Base-by-base conservation (phyloP, 2,888 invertebrate species). In the Mesochorus sp. region DNA sequence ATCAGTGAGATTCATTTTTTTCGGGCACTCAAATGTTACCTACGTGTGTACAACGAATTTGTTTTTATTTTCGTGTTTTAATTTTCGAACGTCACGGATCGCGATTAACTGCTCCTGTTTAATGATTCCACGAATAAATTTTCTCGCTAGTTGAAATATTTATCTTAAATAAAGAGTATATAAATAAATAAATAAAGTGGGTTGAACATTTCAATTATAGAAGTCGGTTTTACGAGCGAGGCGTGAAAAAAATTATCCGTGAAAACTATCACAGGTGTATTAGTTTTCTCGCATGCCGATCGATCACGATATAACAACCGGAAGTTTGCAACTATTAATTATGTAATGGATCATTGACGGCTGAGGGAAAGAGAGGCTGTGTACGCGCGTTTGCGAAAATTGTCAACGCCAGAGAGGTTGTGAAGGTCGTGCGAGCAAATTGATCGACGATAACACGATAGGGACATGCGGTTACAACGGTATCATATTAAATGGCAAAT, bases 291-390 rank as follows among this genome's bases (percentile, higher is more conserved):
- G 19, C 12, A 24, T 12, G 14, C 28, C 53, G 28, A 21, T 44
- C 72, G 62, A 55, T 64, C 31, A 53, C 12, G 51, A 39, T 59
- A 21, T 8, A 26, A 10, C 14, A 47, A 42, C 34, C 61, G 68
- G 44, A 75, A 75, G 53, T 62, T 62, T 6, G 26, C 47, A 62
- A 62, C 75, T 75, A 68, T 68, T 75, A 75, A 75, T 68, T 68
- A 34, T 62, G 44, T 68, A 68, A 68, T 68, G 61, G 75, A 75
- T 61, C 19, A 67, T 55, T 53, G 61, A 44, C 10, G 61, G 44
- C 19, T 8, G 34, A 12, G 10, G 8, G 42, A 42, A 14, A 24
- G 19, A 24, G 6, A 14, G 26, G 31, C n/a, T 21, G 24, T 61
- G 28, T 24, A 28, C 4, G 51, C 42, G 66, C 28, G 68, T 53